Base-by-base conservation (phyloP, 35 echinoderm and acorn worm genomes). In the Apostichopus parvimensis region DNA sequence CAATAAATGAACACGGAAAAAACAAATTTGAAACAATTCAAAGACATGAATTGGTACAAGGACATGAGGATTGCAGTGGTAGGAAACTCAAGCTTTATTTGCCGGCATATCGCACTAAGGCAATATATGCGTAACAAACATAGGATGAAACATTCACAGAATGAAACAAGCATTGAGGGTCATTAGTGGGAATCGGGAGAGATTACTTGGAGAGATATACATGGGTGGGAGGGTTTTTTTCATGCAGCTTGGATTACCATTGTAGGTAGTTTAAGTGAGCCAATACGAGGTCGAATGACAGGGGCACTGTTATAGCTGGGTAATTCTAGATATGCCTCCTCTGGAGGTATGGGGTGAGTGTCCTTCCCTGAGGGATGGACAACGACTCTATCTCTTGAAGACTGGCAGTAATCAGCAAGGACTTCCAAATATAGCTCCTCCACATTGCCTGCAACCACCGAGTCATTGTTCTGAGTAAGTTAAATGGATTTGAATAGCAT, bases 341-440 rank as follows among this genome's bases (percentile, higher is more conserved):
- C 79, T 54, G 79, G 79, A 15, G 55, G 24, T 45, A 45, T 45
- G 34, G 34, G 34, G 34, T 45, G 34, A 45, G 34, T 45, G 34
- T 45, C 34, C 34, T 45, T 45, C 34, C 34, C 34, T 14, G 11
- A 54, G 26, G 9, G 6, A 9, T 14, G 17, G 25, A 53, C 52
- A 9, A 82, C 17, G 12, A 53, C 13, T 8, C 54, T 82, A 25
- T 82, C 45, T 53, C 52, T 14, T 82, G 79, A 14, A 15, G 79
- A 82, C 79, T 82, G 79, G 52, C 79, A 82, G 52, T 82, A 82
- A 55, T 82, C 79, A 82, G 79, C 79, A 4, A 82, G 52, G 7
- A 82, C 79, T 56, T 82, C 79, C 54, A 82, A 82, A 82, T 82
- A 82, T 82, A 82, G 55, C 14, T 82, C 79, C 25, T 82, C 79